These are phyloP conservation scores for Podiceps cristatus DNA, from an alignment of 2,113 vertebrate genomes.

Conservation along the genomic window DNA sequence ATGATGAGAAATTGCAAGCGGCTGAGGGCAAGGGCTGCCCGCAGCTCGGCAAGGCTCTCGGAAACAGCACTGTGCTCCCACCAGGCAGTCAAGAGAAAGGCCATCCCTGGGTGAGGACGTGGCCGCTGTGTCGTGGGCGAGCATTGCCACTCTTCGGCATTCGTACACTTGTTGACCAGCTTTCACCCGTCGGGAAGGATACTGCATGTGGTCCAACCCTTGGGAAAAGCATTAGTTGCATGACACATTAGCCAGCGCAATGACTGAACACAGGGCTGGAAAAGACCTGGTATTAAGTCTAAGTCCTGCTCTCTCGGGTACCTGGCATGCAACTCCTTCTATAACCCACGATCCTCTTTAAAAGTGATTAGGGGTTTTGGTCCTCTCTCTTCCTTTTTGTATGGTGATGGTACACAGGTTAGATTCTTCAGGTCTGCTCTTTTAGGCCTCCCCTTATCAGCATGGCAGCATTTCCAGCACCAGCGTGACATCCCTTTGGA, in stretches of 20 bases:
- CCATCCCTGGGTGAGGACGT: not conserved
- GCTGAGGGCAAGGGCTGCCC: not conserved
- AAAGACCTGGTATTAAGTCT: not conserved
- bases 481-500: not conserved
- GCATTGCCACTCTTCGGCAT: not conserved
- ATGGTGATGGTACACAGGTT: not conserved
- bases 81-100: not conserved
- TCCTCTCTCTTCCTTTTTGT: not conserved
- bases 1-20: rapidly evolving
- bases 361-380: not conserved
- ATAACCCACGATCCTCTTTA: not conserved
- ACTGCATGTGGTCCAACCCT: not conserved
- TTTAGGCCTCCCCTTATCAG: not conserved
- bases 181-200: not conserved
- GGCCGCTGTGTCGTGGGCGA: not conserved
- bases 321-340: not conserved
- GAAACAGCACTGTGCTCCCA: rapidly evolving
- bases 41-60: not conserved
- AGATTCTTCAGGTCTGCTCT: not conserved
- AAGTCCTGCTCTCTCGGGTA: not conserved
- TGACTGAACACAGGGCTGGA: not conserved
- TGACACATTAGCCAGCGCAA: not conserved
- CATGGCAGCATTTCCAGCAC: not conserved
- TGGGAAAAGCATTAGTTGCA: not conserved
- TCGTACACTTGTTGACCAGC: not conserved